Base-by-base conservation (phyloP, 2,888 invertebrate genomes). In the Emesis russula region DNA sequence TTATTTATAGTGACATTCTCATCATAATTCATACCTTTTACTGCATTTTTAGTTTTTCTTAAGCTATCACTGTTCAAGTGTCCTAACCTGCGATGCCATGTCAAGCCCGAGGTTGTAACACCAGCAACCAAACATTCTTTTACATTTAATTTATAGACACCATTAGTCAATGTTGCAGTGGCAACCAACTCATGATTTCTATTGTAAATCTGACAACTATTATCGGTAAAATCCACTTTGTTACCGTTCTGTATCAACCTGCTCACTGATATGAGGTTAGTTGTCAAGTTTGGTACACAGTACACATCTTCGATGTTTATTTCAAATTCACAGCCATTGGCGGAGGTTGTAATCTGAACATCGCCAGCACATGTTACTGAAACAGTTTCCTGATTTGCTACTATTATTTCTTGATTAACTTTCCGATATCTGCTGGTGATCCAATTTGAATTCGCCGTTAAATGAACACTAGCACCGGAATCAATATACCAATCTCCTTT, bases 41-140 rank as follows among this genome's bases (percentile, higher is more conserved):
- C 87, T 83, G 80, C 80, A 79, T 80, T 70, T 53, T 87, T 87
- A 87, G 92, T 90, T 77, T 91, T 86, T 33, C 85, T 78, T 53
- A 92, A 84, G 31, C 86, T 83, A 44, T 74, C 18, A 48, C 48
- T n/a, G 15, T 48, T 48, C 2, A 48, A 3, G 4, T 48, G 48
- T 48, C 48, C 48, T 15, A 48, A n/a, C 15, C 48, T 48, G 15
- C 48, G 48, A 48, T 48, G 48, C 48, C 48, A 48, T 48, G n/a
- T 48, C 1, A 15, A 48, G 15, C 15, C 48, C 1, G 48, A 48
- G 15, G 48, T 3, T 3, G 48, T 48, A 15, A 48, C 48, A 4
- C 4, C 48, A 15, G 48, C 48, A 48, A n/a, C n/a, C 5, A 48
- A 48, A 15, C 15, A 15, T 48, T 48, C 48, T 48, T 48, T 15